A percentile compares a stretch with the other conserved stretches of the same genome.
Evolutionary conservation across 2,113 vertebrate genomes (phyloP).

Genomic region (Calidris pugnax): DNA sequence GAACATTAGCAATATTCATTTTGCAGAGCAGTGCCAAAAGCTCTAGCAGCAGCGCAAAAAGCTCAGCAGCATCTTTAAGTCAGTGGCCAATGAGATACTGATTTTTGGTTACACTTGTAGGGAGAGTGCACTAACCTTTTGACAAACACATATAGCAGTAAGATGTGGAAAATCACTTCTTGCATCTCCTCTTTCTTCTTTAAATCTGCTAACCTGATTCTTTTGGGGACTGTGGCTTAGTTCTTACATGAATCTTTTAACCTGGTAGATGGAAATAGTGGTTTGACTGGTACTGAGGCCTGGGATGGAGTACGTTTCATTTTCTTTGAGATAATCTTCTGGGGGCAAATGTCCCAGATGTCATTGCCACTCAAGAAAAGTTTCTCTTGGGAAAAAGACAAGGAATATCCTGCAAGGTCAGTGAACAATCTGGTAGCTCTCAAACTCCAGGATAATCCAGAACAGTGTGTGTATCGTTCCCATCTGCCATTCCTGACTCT

Average conservation of each 20-base stretch:
- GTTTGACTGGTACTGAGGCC: background rate
- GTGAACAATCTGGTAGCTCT: background rate
- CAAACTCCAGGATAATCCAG: constrained; percentile 42
- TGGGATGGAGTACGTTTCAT: background rate
- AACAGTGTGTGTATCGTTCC: constrained; percentile 13
- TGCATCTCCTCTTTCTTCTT: background rate
- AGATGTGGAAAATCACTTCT: background rate
- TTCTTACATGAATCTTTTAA: background rate
- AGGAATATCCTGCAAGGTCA: constrained; percentile 12
- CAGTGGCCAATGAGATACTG: background rate
- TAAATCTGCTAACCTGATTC: background rate
- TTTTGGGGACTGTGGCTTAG: background rate
- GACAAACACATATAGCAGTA: background rate
- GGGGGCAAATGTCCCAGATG: background rate
- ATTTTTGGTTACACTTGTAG: background rate
- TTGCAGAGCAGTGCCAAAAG: background rate
- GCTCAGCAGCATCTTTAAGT: background rate
- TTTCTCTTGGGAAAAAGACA: constrained; percentile 1
- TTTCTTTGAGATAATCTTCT: background rate
- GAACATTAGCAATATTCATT: background rate
- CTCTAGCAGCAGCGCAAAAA: background rate
- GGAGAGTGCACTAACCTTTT: background rate
- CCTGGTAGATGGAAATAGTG: background rate
- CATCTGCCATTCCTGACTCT: constrained; percentile 55
- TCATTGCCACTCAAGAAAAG: background rate